Evolutionary conservation across 2,797 vertebrate genomes (phyloP), one percentile per base, ranked within the genome.

Genomic region (Ctenopoma multispine): DNA sequence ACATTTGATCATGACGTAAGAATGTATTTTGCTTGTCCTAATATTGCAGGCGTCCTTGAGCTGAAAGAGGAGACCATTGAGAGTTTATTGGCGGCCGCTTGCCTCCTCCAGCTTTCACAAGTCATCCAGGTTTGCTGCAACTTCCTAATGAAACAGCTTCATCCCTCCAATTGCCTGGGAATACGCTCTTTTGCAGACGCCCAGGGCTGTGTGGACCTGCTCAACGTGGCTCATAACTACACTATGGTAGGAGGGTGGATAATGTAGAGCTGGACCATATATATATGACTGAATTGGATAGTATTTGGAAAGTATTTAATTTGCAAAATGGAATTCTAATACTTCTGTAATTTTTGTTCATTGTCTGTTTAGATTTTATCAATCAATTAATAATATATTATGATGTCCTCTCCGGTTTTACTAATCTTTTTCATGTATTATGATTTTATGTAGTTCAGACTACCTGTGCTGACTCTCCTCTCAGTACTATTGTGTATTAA

Each of bases 101-200:
- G 97, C 87, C 96, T 99, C n/a, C 95, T 99, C 3, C 97, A 99
- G 94, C 96, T 99, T 51, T 94, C 96, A 53, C 97, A 96, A 90
- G 98, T 99, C 69, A 96, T 98, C 69, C 96, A 99, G 72, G 97
- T 98, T n/a, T 99, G 98, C 93, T 98, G 97, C 85, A 97, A 93
- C 90, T 99, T 98, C 91, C 96, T 99, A 59, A 98, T 98, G 95
- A 99, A 98, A 88, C 97, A 98, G 82, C 97, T 99, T 12, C 97
- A 99, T 80, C 97, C 97, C 5, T 99, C 98, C 80, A 99, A 99
- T 87, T 99, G 98, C 88, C 92, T 99, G 87, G 97, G 98, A n/a
- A 99, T 99, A 73, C 95, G 96, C 54, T 98, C 97, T 3, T 99
- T 99, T 18, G 98, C 96, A 48, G 98, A 99, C 0, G 96, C 97